Evolutionary conservation across 2,797 vertebrate species (phyloP).

Genomic region (Lagorchestes hirsutus): DNA sequence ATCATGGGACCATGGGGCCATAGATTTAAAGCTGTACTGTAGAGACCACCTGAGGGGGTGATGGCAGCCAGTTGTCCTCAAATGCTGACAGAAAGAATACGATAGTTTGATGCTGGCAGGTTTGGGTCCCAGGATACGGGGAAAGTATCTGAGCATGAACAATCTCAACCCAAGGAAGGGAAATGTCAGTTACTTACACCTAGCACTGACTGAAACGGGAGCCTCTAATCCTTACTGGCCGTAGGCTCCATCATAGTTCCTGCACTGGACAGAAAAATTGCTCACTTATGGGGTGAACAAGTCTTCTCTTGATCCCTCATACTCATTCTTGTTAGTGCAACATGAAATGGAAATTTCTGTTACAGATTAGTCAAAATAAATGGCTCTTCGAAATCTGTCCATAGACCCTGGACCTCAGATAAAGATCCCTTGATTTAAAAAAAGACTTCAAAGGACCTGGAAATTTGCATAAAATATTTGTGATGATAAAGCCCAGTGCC

Average conservation of each 20-base stretch:
- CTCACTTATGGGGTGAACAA: not conserved
- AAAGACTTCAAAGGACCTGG: too few species aligned
- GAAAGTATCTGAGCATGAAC: not conserved
- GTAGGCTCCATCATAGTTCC: not conserved
- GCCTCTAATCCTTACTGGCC: too few species aligned
- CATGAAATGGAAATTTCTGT: too few species aligned
- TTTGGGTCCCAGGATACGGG: not conserved
- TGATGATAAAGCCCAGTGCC: too few species aligned
- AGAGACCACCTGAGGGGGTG: not conserved
- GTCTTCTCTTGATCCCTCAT: not conserved
- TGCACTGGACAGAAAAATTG: not conserved
- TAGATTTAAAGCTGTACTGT: not conserved
- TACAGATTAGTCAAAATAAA: too few species aligned
- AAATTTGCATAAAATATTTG: too few species aligned
- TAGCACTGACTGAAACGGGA: not conserved
- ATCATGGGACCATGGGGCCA: too few species aligned
- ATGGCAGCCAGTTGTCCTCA: not conserved
- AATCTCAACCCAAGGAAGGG: not conserved
- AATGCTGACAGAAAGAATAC: not conserved
- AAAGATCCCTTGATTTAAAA: too few species aligned
- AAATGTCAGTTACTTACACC: not conserved
- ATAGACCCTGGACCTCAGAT: too few species aligned
- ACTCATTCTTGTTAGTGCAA: not conserved
- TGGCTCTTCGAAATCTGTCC: too few species aligned
- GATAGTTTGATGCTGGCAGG: not conserved